Conservation (phyloP, 2,113 vertebrate genomes). For the Dolichallabes microphthalmus region DNA sequence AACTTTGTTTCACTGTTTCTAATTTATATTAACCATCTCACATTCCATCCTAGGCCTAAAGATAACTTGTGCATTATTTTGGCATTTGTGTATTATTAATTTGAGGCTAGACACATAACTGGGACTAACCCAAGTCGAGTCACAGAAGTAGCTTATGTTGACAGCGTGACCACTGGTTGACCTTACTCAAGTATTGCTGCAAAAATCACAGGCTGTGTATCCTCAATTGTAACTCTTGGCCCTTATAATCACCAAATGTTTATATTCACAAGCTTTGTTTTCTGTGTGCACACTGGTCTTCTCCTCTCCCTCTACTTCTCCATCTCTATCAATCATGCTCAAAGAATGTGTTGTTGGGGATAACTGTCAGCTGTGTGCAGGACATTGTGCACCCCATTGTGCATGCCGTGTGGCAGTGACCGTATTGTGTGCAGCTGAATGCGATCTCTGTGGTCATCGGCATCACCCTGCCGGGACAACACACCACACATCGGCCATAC, state of each 20-base stretch:
- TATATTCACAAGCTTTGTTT: constrained; percentile 18
- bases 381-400: constrained; percentile 41
- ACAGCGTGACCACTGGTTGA: constrained; percentile 9
- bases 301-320: constrained; percentile 11
- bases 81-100: neutral
- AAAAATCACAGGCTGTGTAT: neutral
- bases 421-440: constrained; percentile 54
- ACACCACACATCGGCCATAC: constrained; percentile 48
- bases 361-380: constrained; percentile 51
- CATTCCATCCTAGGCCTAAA: neutral
- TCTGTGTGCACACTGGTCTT: neutral
- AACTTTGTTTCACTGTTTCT: neutral
- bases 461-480: constrained; percentile 37
- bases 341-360: constrained; percentile 50
- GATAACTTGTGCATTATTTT: neutral
- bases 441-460: constrained; percentile 54
- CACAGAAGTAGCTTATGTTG: neutral
- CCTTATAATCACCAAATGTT: neutral
- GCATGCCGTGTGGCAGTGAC: constrained; percentile 40
- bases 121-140: neutral
- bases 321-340: constrained; percentile 45
- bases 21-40: neutral
- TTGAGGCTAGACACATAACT: neutral
- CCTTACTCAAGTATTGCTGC: neutral
- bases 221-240: neutral